Conservation (phyloP, 1,140 invertebrate genomes). For the Caenorhabditis inopinata region DNA sequence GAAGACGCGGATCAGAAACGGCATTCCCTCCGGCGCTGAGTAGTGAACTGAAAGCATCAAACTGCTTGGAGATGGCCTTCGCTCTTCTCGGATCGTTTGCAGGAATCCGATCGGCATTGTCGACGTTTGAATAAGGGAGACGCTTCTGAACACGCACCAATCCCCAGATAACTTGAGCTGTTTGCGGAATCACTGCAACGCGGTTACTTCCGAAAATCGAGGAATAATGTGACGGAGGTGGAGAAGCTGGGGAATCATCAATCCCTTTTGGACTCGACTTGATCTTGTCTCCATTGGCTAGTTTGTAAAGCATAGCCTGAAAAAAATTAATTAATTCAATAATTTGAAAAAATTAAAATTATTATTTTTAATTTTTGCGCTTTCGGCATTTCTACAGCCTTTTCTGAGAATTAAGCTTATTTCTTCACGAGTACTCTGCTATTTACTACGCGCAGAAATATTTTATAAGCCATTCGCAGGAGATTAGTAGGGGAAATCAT, state of each 20-base stretch:
- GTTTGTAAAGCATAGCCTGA: slow-evolving; percentile 31
- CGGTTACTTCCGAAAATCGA: background rate
- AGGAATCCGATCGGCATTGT: background rate
- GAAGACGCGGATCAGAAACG: slow-evolving; percentile 18
- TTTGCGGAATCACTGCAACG: slow-evolving; percentile 11
- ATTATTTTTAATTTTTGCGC: no score
- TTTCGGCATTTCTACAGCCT: no score
- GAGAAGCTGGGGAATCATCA: slow-evolving; percentile 38
- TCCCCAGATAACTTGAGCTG: slow-evolving; percentile 1
- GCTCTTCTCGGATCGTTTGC: slow-evolving; percentile 27
- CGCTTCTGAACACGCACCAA: background rate
- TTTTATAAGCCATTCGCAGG: no score
- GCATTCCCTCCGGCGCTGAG: background rate
- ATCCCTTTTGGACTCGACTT: background rate
- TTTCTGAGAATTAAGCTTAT: no score
- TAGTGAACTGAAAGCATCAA: slow-evolving; percentile 16
- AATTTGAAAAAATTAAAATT: no score
- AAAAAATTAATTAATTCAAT: no score
- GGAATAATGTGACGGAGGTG: background rate
- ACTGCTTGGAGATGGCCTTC: slow-evolving; percentile 8
- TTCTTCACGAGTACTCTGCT: no score
- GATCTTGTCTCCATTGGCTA: background rate
- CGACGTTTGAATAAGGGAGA: background rate
- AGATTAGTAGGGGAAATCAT: no score
- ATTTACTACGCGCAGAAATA: no score